These are phyloP conservation scores for Tetranychus truncatus DNA, from an alignment of 2,888 invertebrate genomes.

Conservation along the genomic window DNA sequence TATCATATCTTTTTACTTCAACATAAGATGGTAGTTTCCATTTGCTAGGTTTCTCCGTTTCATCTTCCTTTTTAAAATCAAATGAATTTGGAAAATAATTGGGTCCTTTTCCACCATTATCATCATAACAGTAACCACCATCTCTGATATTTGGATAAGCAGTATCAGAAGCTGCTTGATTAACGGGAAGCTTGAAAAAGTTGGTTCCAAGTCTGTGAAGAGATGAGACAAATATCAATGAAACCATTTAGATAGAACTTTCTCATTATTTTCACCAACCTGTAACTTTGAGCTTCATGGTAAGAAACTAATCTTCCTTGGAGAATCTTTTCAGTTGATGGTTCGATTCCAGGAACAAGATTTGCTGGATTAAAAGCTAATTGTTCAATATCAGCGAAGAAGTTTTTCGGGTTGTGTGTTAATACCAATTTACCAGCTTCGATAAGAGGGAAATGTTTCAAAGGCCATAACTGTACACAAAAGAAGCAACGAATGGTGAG, in stretches of 20 bases:
- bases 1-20: slow-evolving; percentile 56
- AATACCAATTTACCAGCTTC: slow-evolving; percentile 68
- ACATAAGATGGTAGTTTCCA: slow-evolving; percentile 49
- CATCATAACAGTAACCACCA: slow-evolving; percentile 52
- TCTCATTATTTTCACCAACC: slow-evolving; percentile 30
- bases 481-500: slow-evolving; percentile 25
- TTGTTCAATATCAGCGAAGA: slow-evolving; percentile 84
- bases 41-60: slow-evolving; percentile 40
- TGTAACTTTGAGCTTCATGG: slow-evolving; percentile 73
- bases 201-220: slow-evolving; percentile 55
- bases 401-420: slow-evolving; percentile 72
- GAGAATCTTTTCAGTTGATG: slow-evolving; percentile 83
- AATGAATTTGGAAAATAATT: slow-evolving; percentile 96
- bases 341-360: slow-evolving; percentile 75
- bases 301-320: slow-evolving; percentile 71
- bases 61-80: slow-evolving; percentile 24
- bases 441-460: slow-evolving; percentile 64
- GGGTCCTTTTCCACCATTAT: slow-evolving; percentile 65
- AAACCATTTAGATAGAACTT: neutral
- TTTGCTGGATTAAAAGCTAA: slow-evolving; percentile 75
- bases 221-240: neutral
- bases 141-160: slow-evolving; percentile 42
- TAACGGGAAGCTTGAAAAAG: slow-evolving; percentile 77
- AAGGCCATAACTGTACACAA: slow-evolving; percentile 46
- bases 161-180: slow-evolving; percentile 52